Conservation (phyloP, 2,797 vertebrate genomes). For the Molossus alvarezi region DNA sequence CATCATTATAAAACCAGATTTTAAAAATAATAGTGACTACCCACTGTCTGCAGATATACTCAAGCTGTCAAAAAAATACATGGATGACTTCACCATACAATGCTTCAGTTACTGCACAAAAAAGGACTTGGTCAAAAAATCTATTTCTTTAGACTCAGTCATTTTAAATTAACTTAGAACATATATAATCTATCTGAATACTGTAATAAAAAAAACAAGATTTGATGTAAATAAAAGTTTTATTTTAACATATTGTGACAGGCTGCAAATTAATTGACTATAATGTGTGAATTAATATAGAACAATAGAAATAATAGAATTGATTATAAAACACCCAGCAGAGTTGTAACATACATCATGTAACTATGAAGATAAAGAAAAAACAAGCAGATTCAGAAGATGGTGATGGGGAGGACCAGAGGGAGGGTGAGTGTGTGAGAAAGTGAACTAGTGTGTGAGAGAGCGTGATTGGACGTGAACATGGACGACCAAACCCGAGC, state of each 20-base stretch:
- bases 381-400: slow-evolving; percentile 29
- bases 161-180: slow-evolving; percentile 78
- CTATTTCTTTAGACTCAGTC: slow-evolving; percentile 74
- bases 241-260: slow-evolving; percentile 79
- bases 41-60: slow-evolving; percentile 84
- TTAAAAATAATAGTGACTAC: slow-evolving; percentile 87
- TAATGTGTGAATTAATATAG: slow-evolving; percentile 75
- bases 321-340: slow-evolving; percentile 73
- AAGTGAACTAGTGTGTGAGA: no score
- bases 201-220: slow-evolving; percentile 70
- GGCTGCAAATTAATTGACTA: slow-evolving; percentile 78
- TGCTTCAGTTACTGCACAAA: slow-evolving; percentile 83
- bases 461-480: no score
- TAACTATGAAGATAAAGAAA: slow-evolving; percentile 64
- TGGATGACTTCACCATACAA: slow-evolving; percentile 68
- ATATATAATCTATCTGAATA: not conserved
- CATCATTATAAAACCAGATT: slow-evolving; percentile 87
- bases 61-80: slow-evolving; percentile 86
- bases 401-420: no score
- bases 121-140: slow-evolving; percentile 78
- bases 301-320: slow-evolving; percentile 78
- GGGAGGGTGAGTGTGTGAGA: no score
- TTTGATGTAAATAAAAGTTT: slow-evolving; percentile 80
- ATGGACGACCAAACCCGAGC: no score
- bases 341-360: slow-evolving; percentile 1